Base-by-base conservation (phyloP, 2,113 vertebrate species). In the Theropithecus gelada region DNA sequence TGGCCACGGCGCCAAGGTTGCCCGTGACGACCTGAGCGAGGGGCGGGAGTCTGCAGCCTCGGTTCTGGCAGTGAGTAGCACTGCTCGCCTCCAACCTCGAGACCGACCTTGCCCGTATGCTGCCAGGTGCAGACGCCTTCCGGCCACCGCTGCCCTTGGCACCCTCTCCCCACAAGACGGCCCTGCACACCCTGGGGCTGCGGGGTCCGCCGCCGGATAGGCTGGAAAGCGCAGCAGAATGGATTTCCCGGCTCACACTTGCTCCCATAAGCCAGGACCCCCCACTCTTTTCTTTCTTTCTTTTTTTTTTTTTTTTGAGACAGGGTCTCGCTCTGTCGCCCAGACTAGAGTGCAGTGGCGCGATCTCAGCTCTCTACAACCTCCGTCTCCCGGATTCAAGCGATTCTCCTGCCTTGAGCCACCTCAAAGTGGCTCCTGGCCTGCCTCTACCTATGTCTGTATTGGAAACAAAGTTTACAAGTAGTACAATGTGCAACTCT, bases 21-120 rank as follows among this genome's bases (percentile, higher is more conserved):
- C 94, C 90, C 83, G 30, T 85, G 94, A 82, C 95, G 66, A 98
- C 92, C 30, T 5, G 6, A 22, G 86, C 14, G 4, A 72, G 59
- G 52, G 72, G 13, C 32, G 1, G 48, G 73, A 61, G 86, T 32
- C 70, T 0, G 30, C 78, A n/a, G 38, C 30, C 55, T 61, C 2
- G 0, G 75, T 70, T 45, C 55, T 32, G 85, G 25, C 88, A 3
- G 48, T 10, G 45, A n/a, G 59, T 61, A 1, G 75, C 48, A 3
- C 35, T 1, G 2, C 30, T 86, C 70, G 0, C 40, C 35, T 92
- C 1, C 18, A 20, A 25, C 9, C 70, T 88, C 48, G 43, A 80
- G 73, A 30, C 89, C 7, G 10, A 52, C 7, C 68, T 57, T 14
- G 43, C 55, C 40, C 8, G 10, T 20, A 8, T 18, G 1, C 80